These are phyloP conservation scores for Lasiommata megera DNA, from an alignment of 2,888 invertebrate genomes.

Conservation along the genomic window DNA sequence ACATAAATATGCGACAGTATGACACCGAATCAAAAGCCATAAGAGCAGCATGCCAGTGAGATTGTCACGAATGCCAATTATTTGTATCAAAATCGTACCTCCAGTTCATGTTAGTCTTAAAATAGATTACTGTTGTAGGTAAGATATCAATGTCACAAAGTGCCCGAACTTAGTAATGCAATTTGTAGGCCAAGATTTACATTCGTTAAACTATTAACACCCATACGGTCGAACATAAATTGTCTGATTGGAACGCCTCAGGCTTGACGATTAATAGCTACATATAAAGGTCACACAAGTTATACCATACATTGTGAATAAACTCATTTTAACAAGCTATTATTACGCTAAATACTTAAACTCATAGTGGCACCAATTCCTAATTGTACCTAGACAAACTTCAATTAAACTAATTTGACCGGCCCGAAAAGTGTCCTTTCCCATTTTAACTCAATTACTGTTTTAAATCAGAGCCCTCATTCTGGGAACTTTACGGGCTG, in stretches of 20 bases:
- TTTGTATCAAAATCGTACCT: too few relatives aligned
- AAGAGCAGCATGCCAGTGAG: too few relatives aligned
- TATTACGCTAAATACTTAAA: conserved; percentile 4
- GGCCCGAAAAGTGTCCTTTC: background rate
- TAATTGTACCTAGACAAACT: background rate
- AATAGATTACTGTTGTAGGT: too few relatives aligned
- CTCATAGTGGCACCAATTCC: background rate
- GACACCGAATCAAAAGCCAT: too few relatives aligned
- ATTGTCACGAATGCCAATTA: too few relatives aligned
- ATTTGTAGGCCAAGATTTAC: background rate
- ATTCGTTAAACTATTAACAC: conserved; percentile 14
- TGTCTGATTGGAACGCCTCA: conserved; percentile 12
- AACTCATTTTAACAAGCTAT: conserved; percentile 6
- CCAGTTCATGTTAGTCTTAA: too few relatives aligned
- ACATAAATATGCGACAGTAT: too few relatives aligned
- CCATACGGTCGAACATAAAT: conserved; percentile 13
- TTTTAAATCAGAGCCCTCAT: too few relatives aligned
- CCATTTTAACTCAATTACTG: background rate
- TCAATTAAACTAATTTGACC: background rate
- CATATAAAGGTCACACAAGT: conserved; percentile 19
- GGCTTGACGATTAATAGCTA: conserved; percentile 2
- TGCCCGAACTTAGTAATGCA: background rate
- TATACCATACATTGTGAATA: conserved; percentile 5
- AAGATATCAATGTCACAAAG: too few relatives aligned
- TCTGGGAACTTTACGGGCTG: too few relatives aligned